Evolutionary conservation across 1,140 invertebrate species (phyloP), one percentile per base, ranked within the genome.

Genomic region (Phymastichus coffea): DNA sequence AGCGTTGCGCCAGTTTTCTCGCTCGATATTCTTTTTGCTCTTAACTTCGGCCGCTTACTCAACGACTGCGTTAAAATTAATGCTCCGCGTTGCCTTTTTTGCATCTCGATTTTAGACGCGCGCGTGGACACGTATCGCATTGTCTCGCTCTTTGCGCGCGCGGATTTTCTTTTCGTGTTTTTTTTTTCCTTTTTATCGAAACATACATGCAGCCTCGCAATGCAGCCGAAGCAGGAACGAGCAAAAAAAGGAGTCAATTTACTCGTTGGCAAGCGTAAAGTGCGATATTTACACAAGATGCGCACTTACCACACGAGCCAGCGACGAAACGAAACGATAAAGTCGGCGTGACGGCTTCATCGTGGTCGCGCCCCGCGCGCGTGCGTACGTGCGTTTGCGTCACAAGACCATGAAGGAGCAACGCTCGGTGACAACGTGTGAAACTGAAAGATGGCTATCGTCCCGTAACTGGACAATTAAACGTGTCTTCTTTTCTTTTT

Each of bases 1-100:
- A 22, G 4, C 17, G 25, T 17, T 28, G 30, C 30, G 20, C 23
- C 9, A 4, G 19, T 14, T 17, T 14, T n/a, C n/a, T 8, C 19
- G 26, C 19, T 54, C 28, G 51, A n/a, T 53, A 26, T 41, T 26
- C 48, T 52, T 54, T 44, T 55, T 25, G 8, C 41, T 8, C 20
- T 10, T 25, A 26, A 43, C 10, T n/a, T n/a, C n/a, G n/a, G 37
- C 20, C 7, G 25, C 33, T 57, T 57, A 15, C 54, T n/a, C 44
- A 57, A 57, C 54, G 28, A 30, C n/a, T n/a, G 44, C 47, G 35
- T 37, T 3, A 4, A 25, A 38, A 8, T 57, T 48, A 57, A 47
- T 22, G 23, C 20, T 15, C n/a, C n/a, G n/a, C n/a, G n/a, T 57
- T 22, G 48, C 14, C 33, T 47, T 57, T 57, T 26, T 57, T n/a